A percentile compares a stretch with the other conserved stretches of the same genome.
Evolutionary conservation across 2,797 vertebrate genomes (phyloP).

Genomic region (Oreonectes daqikongensis): DNA sequence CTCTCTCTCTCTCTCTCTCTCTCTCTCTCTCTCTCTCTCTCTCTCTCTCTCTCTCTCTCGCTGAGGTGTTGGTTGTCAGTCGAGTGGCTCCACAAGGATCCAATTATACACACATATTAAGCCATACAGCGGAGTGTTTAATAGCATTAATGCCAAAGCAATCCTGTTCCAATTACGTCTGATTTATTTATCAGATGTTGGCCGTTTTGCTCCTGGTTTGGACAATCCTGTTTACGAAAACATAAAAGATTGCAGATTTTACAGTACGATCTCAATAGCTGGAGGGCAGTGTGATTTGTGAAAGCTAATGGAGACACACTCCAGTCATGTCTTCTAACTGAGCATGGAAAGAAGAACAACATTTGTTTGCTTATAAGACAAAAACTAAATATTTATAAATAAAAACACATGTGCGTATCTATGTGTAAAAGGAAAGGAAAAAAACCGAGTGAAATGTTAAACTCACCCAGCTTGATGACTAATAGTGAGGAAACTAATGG

Average conservation of each 20-base stretch:
- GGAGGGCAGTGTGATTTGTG: background rate
- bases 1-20: background rate
- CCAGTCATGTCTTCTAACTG: no score
- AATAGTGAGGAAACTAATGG: constrained; percentile 40
- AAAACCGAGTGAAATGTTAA: constrained; percentile 12
- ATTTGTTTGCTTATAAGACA: no score
- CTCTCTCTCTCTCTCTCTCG: background rate
- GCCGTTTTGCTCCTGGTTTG: background rate
- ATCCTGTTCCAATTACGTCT: constrained; percentile 27
- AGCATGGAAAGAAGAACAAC: no score
- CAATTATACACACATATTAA: constrained; percentile 55
- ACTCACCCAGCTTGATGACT: background rate
- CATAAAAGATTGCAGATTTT: background rate
- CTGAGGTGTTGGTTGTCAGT: constrained; percentile 40
- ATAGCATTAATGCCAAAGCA: constrained; percentile 33
- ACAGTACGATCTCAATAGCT: background rate
- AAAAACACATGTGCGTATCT: background rate
- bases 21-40: constrained; percentile 3
- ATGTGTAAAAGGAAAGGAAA: no score
- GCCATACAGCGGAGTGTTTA: constrained; percentile 38
- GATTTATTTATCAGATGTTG: constrained; percentile 1
- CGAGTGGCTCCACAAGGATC: constrained; percentile 47
- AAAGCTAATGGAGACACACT: no score
- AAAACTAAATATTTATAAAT: no score
- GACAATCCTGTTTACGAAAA: background rate